Evolutionary conservation across 2,797 vertebrate species (phyloP).

Genomic region (Falco berigora): DNA sequence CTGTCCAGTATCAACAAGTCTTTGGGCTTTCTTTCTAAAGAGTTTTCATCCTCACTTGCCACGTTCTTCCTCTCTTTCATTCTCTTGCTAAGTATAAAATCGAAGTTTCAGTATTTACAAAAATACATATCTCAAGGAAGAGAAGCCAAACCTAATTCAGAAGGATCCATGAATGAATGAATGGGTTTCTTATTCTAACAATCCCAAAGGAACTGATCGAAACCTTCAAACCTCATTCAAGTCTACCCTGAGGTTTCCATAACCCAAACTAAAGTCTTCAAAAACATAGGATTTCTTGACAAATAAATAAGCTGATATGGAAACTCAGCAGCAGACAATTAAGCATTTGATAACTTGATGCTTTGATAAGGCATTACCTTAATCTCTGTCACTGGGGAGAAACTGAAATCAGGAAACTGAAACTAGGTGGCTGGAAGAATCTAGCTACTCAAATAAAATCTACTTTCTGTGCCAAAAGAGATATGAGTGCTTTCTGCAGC

Average conservation of each 20-base stretch:
- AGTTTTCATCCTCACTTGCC: not conserved
- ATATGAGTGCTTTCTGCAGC: not conserved
- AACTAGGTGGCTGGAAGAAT: not conserved
- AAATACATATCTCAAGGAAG: conserved; percentile 31
- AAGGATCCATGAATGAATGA: not conserved
- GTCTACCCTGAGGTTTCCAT: not conserved
- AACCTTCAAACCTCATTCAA: not conserved
- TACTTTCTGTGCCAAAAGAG: not conserved
- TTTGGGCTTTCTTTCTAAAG: not conserved
- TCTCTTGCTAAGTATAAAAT: conserved; percentile 6
- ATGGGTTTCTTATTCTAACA: conserved; percentile 2
- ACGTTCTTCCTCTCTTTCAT: not conserved
- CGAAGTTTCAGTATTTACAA: conserved; percentile 15
- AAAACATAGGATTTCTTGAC: not conserved
- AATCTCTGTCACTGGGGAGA: not conserved
- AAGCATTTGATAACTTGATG: not conserved
- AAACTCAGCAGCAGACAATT: not conserved
- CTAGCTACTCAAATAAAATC: not conserved
- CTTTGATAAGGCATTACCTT: not conserved
- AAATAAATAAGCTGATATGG: not conserved
- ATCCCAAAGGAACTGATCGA: not conserved
- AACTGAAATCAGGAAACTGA: not conserved
- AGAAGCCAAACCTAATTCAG: not conserved
- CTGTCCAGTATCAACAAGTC: conserved; percentile 15
- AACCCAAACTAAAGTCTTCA: not conserved